Evolutionary conservation across 2,113 vertebrate genomes (phyloP), one percentile per base, ranked within the genome.

Genomic region (Platanista minor): DNA sequence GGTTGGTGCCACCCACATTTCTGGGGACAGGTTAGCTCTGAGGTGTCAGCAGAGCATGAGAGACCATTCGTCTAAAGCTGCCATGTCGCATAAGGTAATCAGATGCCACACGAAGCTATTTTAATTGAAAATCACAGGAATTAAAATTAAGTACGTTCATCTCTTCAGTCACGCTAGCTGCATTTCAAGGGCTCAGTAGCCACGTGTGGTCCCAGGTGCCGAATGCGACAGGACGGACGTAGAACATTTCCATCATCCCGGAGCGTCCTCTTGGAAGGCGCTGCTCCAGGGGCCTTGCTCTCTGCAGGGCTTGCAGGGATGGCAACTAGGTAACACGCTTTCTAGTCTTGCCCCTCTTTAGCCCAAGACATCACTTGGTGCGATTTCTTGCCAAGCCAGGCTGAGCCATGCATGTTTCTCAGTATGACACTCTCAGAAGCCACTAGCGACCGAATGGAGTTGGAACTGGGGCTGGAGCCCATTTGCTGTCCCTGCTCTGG

Each of bases 181-280:
- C 21, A 10, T 41, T 27, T 43, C 23, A n/a, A 6, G 39, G 36
- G 59, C 64, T 62, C 33, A 1, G 61, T 4, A 43, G 72, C 66
- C 67, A 0, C 61, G 0, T 1, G 82, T 9, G 4, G 54, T 12
- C 18, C 3, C 9, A 2, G 25, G 61, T 39, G 3, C 57, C 2
- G 3, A 36, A 7, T 1, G 9, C 5, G 36, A 41, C 9, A 2
- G 36, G 52, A 23, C 29, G 25, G 62, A 62, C 25, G 0, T 36
- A 20, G 69, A 41, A 12, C 7, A 4, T 52, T 31, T 64, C 12
- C 57, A 1, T 36, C 13, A 15, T n/a, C 10, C 12, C 5, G 2
- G 57, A 8, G 43, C 20, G 14, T 18, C 80, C 41, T 20, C 52
- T 25, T 20, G 75, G 57, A 21, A 20, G 27, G 18, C 0, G 2